Evolutionary conservation across 23 tunicate genomes (phyloP), one percentile per base, ranked within the genome.

Genomic region (Oikopleura dioica): DNA sequence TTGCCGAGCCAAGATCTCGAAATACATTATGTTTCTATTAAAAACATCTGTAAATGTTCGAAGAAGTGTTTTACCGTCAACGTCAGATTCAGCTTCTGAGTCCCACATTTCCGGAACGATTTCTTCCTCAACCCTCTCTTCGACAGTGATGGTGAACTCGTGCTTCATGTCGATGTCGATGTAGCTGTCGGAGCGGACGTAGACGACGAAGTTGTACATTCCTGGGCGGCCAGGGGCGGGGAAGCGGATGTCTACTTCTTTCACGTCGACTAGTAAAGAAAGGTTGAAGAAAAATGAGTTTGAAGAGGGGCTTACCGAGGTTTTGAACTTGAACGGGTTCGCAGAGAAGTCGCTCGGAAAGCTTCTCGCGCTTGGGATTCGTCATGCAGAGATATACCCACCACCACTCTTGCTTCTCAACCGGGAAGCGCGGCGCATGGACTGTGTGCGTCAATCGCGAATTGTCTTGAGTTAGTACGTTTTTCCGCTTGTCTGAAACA

Each of bases 401-500:
- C 97, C 97, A 91, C 97, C 97, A 91, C 77, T 91, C 97, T 68
- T 91, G 92, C 38, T 91, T 91, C 75, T 91, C 97, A 1, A 68
- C 77, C 0, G 97, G 97, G 34, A 83, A 83, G 35, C 51, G 77
- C 12, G 91, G 97, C 16, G 94, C 84, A 55, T 85, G 85, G 9
- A 91, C 97, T 5, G 97, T 91, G 82, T 91, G 97, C 1, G 97
- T 91, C 69, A 77, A 9, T 44, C 16, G 9, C 16, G 55, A 44
- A 16, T 44, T 44, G 16, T 44, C 55, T 9, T 16, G 55, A 44
- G 55, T 44, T 9, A 44, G 55, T 9, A 16, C 55, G 16, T 9
- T 9, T 16, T 44, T 16, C 55, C 16, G 9, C 55, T 44, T 44
- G 9, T 44, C 16, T 9, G 16, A 9, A 9, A 44, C 9, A 44